Evolutionary conservation across 1,140 invertebrate species (phyloP).

Genomic region (Anadara kagoshimensis): DNA sequence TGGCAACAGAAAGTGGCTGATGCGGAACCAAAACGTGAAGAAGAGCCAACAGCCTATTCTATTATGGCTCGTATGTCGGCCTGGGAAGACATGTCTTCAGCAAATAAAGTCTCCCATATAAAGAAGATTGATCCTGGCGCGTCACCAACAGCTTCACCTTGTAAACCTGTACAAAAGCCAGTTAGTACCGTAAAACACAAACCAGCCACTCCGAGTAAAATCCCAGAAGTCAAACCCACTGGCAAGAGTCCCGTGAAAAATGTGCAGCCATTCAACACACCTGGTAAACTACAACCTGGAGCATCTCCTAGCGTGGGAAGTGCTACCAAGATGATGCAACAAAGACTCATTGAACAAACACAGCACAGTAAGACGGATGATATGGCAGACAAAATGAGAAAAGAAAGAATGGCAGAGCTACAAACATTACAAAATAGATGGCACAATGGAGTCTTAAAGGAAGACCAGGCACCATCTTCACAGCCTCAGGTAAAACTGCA

Average conservation of each 20-base stretch:
- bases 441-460: constrained; percentile 69
- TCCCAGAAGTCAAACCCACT: constrained; percentile 50
- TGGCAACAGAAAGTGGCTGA: constrained; percentile 64
- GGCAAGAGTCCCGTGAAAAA: constrained; percentile 23
- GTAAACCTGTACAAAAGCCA: constrained; percentile 27
- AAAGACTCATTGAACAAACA: constrained; percentile 60
- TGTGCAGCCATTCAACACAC: neutral
- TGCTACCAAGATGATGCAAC: constrained; percentile 66
- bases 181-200: constrained; percentile 42
- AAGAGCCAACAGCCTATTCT: constrained; percentile 66
- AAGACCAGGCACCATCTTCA: constrained; percentile 25
- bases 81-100: constrained; percentile 63
- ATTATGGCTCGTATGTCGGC: constrained; percentile 67
- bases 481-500: constrained; percentile 1
- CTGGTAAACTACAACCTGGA: constrained; percentile 11
- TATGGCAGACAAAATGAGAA: constrained; percentile 57
- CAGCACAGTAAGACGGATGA: constrained; percentile 52
- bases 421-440: constrained; percentile 66
- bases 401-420: constrained; percentile 69
- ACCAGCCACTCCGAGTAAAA: constrained; percentile 49
- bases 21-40: constrained; percentile 44
- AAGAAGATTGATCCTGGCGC: constrained; percentile 61
- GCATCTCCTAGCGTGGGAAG: constrained; percentile 53
- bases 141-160: constrained; percentile 34
- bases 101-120: constrained; percentile 58